Base-by-base conservation (phyloP, 2,888 invertebrate genomes). In the Dynastes maya region DNA sequence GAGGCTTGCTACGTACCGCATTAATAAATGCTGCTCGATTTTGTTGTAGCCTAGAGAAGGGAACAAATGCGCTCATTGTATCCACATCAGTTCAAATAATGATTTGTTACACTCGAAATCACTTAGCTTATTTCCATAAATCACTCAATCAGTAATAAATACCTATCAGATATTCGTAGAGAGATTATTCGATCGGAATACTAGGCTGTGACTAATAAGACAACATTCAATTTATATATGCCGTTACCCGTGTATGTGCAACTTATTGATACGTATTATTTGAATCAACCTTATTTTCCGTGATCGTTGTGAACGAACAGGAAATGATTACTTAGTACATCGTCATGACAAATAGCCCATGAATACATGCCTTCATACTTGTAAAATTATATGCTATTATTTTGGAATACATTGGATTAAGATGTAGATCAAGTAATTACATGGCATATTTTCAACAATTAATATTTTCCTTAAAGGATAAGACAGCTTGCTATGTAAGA, bases 101-200 rank as follows among this genome's bases (percentile, higher is more conserved):
- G 71, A 71, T 71, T 71, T 71, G 71, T 71, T 71, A 55, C 58
- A 37, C 40, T 71, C 55, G 58, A 71, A 71, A 55, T 71, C 55
- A 71, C 71, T 71, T 71, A 58, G 9, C 37, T n/a, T 58, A 71
- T 58, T 71, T 71, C 71, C 71, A 71, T 58, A 71, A 71, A 71
- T 71, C 71, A 71, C 71, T 71, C 71, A 70, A 70, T 70, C 53
- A 58, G 37, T 71, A 53, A 53, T 71, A 71, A 71, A 71, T 71
- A 55, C 58, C 55, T 58, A 71, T 58, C 37, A 22, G 55, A 16
- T 71, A 32, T 1, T 71, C 40, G 58, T 58, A 58, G 8, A 53
- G 71, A 70, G 55, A 71, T 58, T 58, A 71, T 58, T 71, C 71
- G 71, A 71, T 55, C 37, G 71, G 11, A 71, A 40, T 58, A 55